These are phyloP conservation scores for Apamea epomidion DNA, from an alignment of 2,888 invertebrate species.

Conservation along the genomic window DNA sequence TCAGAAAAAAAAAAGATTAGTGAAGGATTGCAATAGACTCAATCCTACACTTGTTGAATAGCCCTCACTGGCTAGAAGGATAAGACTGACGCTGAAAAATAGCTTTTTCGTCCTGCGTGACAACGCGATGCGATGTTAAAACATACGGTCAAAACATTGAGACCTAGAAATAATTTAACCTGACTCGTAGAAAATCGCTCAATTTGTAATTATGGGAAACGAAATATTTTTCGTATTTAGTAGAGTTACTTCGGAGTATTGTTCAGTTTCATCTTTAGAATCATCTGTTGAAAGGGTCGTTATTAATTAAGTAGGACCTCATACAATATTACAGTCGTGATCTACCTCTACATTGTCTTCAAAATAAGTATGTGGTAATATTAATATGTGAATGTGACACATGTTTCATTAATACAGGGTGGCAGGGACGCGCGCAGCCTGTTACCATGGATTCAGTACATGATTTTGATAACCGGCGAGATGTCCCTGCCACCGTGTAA, in stretches of 20 bases:
- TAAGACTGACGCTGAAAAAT: conserved; percentile 44
- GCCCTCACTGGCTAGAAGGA: conserved; percentile 29
- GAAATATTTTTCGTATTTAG: neutral
- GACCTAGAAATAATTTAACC: too few relatives aligned
- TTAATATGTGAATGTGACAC: neutral
- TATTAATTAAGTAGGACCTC: neutral
- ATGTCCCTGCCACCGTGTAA: neutral
- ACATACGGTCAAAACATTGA: neutral
- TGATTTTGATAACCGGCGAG: too few relatives aligned
- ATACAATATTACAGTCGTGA: neutral
- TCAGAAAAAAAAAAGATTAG: conserved; percentile 52
- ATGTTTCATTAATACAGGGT: neutral
- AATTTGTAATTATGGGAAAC: neutral
- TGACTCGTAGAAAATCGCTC: neutral
- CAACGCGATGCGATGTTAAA: conserved; percentile 6
- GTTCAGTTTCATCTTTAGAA: neutral
- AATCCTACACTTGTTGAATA: conserved; percentile 44
- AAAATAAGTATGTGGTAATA: neutral
- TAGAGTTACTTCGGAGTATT: neutral
- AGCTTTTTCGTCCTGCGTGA: conserved; percentile 38
- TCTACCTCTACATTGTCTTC: neutral
- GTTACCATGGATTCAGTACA: neutral
- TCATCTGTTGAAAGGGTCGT: neutral
- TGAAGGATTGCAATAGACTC: conserved; percentile 23
- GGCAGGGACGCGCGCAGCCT: neutral